These are phyloP conservation scores for Fregata magnificens DNA, from an alignment of 2,113 vertebrate species.

Conservation along the genomic window DNA sequence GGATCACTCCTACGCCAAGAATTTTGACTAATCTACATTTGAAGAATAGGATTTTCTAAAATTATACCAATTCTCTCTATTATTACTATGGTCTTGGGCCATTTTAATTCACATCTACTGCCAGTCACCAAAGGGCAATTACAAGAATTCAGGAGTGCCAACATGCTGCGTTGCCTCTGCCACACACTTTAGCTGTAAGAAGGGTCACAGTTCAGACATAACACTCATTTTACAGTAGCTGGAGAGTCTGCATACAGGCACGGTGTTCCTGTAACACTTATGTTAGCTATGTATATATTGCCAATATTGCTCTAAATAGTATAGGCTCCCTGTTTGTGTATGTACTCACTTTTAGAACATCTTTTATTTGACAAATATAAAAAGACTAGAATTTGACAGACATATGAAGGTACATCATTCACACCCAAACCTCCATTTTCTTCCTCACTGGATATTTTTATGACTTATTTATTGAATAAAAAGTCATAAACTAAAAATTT, in stretches of 20 bases:
- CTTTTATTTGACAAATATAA: not conserved
- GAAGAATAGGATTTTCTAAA: not conserved
- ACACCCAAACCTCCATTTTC: not conserved
- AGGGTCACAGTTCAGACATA: not conserved
- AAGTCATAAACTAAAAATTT: not conserved
- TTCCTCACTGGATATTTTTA: not conserved
- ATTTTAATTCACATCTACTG: not conserved
- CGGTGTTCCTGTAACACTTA: not conserved
- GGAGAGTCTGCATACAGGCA: accelerated
- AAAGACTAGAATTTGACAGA: not conserved
- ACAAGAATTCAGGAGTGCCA: not conserved
- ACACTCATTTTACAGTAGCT: not conserved
- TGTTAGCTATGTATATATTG: not conserved
- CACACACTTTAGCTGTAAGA: not conserved
- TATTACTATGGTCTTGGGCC: not conserved
- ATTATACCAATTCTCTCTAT: not conserved
- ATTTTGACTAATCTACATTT: not conserved
- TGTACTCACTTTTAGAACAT: not conserved
- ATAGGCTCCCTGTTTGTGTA: not conserved
- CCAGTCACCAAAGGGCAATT: not conserved
- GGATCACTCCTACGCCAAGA: not conserved
- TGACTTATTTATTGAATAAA: not conserved
- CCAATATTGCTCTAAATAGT: not conserved
- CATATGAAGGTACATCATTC: not conserved
- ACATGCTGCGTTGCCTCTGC: not conserved